Percentiles rank a stretch among this genome's conserved stretches.
These are phyloP conservation scores for Glomeris marginata DNA, from an alignment of 2,888 invertebrate genomes.

Conservation along the genomic window DNA sequence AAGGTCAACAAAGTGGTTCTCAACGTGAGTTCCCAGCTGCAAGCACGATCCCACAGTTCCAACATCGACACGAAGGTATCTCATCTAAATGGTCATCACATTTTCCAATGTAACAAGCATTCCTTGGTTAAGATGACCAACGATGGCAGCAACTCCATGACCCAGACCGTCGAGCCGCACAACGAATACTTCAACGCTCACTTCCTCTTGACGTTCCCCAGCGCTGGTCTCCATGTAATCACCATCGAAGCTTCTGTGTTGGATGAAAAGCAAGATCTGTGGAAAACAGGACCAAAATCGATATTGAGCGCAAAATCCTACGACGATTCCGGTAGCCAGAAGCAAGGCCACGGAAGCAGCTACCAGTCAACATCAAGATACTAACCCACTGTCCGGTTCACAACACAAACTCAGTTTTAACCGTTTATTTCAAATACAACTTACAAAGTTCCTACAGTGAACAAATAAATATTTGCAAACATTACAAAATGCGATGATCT, in stretches of 20 bases:
- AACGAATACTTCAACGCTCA: constrained; percentile 89
- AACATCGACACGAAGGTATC: constrained; percentile 14
- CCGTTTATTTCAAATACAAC: constrained; percentile 13
- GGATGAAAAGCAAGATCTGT: constrained; percentile 65
- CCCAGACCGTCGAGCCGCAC: constrained; percentile 73
- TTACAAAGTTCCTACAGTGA: constrained; percentile 16
- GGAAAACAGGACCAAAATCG: constrained; percentile 79
- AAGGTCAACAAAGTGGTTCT: constrained; percentile 55
- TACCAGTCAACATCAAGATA: too few species aligned
- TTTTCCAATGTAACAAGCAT: too few species aligned
- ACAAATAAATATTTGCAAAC: constrained; percentile 16
- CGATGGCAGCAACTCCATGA: constrained; percentile 35
- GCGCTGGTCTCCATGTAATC: constrained; percentile 48
- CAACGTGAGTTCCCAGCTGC: constrained; percentile 47
- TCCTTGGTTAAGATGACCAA: neutral
- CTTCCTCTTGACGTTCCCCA: constrained; percentile 58
- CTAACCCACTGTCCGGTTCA: too few species aligned
- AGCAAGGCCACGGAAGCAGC: neutral
- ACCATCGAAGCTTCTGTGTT: constrained; percentile 68
- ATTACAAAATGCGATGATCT: too few species aligned
- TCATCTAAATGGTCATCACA: neutral
- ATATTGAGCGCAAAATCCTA: constrained; percentile 58
- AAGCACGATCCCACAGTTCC: constrained; percentile 22
- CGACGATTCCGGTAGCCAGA: constrained; percentile 35
- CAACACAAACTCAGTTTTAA: too few species aligned